phyloP scores from a whole-genome alignment of 1,140 invertebrate genomes.

The Bombus fervidus region DNA sequence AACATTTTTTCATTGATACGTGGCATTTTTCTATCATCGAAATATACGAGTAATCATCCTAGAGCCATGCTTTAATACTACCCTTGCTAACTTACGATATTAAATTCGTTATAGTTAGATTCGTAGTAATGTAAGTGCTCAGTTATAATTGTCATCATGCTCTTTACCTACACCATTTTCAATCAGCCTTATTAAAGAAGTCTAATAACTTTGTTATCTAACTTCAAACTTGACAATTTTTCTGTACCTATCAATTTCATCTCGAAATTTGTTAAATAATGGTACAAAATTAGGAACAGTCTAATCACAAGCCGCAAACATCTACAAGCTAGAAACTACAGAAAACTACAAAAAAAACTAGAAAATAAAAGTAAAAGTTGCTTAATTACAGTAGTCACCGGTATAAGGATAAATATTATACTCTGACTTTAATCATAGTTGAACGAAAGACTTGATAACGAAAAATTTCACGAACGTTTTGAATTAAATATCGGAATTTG shows the following conservation, averaged over 20 bases:
- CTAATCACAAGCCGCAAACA: not conserved
- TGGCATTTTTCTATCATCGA: constrained; percentile 1
- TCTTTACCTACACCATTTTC: constrained; percentile 14
- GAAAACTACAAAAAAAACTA: not conserved
- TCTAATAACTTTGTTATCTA: not conserved
- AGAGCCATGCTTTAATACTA: not conserved
- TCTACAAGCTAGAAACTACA: not conserved
- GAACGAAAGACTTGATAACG: not conserved
- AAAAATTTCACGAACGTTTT: not conserved
- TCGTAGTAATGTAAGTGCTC: constrained; percentile 46
- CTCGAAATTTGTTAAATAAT: not conserved
- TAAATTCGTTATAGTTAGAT: not conserved
- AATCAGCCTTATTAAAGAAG: not conserved
- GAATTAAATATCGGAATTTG: not conserved
- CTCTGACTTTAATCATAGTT: not conserved
- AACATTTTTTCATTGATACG: not conserved
- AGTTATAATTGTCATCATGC: constrained; percentile 19
- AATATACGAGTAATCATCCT: not conserved
- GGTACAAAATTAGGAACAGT: not conserved
- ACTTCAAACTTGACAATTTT: not conserved
- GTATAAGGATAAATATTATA: not conserved
- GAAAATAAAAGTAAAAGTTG: not conserved
- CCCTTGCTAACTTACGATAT: not conserved
- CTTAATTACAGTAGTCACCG: not conserved
- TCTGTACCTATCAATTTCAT: not conserved